Percentiles rank a stretch among this genome's conserved stretches.
phyloP scores from a whole-genome alignment of 2,888 invertebrate species.

The Schrankia costaestrigalis region DNA sequence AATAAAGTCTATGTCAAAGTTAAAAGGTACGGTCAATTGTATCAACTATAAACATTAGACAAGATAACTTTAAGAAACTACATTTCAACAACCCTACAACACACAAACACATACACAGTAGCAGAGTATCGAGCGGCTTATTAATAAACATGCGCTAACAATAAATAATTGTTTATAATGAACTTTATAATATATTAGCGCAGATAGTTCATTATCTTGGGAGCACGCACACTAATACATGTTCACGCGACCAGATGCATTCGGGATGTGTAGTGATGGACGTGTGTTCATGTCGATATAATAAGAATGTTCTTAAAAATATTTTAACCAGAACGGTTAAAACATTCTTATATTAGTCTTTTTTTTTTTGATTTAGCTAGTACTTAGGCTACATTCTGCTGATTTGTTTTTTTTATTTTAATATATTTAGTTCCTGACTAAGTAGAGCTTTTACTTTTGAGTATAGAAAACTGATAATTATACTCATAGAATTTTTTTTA shows the following conservation, averaged over 20 bases:
- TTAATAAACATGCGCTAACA: constrained; percentile 81
- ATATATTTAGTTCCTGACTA: too few species aligned
- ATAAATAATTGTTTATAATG: constrained; percentile 82
- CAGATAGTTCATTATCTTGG: constrained; percentile 78
- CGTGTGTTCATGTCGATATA: constrained; percentile 10
- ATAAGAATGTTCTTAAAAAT: background rate
- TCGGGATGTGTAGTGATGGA: constrained; percentile 33
- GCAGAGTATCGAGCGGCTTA: constrained; percentile 68
- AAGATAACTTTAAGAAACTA: background rate
- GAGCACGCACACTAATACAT: constrained; percentile 60
- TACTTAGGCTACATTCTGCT: too few species aligned
- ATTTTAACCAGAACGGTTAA: background rate
- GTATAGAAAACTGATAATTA: too few species aligned
- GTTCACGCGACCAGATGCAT: constrained; percentile 47
- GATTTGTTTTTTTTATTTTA: too few species aligned
- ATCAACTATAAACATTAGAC: too few species aligned
- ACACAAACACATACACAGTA: constrained; percentile 67
- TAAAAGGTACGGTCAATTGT: too few species aligned
- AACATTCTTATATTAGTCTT: too few species aligned
- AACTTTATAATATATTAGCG: constrained; percentile 81
- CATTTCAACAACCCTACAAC: constrained; percentile 35
- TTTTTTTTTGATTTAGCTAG: too few species aligned
- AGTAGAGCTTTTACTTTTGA: too few species aligned
- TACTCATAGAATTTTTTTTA: too few species aligned
- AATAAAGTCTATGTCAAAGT: too few species aligned